Evolutionary conservation across 2,113 vertebrate genomes (phyloP).

Genomic region (Pedetes capensis): DNA sequence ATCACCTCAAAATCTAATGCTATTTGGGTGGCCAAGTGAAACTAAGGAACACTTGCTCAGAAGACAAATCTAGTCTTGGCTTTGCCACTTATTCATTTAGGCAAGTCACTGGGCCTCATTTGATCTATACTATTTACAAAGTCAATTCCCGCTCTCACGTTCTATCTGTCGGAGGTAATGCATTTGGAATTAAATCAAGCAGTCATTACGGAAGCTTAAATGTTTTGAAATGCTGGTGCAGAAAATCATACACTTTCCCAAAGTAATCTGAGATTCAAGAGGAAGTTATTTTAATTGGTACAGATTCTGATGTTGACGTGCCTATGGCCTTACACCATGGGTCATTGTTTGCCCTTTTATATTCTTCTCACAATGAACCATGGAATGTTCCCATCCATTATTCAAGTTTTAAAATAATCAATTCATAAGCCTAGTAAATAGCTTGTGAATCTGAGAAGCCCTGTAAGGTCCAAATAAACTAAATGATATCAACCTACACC

Average conservation of each 20-base stretch:
- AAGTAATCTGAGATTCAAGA: conserved; percentile 76
- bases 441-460: not conserved
- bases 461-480: conserved; percentile 31
- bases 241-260: conserved; percentile 69
- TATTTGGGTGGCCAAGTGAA: not conserved
- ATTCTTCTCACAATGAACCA: conserved; percentile 25
- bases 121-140: conserved; percentile 51
- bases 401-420: conserved; percentile 44
- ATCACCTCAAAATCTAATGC: conserved; percentile 14
- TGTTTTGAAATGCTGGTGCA: conserved; percentile 61
- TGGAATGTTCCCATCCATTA: conserved; percentile 42
- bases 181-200: conserved; percentile 66
- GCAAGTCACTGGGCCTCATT: conserved; percentile 23
- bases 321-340: not conserved
- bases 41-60: not conserved
- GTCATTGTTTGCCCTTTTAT: conserved; percentile 63
- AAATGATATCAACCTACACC: not conserved
- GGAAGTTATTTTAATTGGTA: conserved; percentile 72
- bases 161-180: conserved; percentile 55
- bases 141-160: conserved; percentile 33
- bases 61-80: conserved; percentile 20
- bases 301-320: conserved; percentile 55
- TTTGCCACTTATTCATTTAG: not conserved
- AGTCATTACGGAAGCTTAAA: conserved; percentile 57
- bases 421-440: conserved; percentile 29